phyloP scores from a whole-genome alignment of 2,113 vertebrate species.

The Rhinichthys klamathensis region DNA sequence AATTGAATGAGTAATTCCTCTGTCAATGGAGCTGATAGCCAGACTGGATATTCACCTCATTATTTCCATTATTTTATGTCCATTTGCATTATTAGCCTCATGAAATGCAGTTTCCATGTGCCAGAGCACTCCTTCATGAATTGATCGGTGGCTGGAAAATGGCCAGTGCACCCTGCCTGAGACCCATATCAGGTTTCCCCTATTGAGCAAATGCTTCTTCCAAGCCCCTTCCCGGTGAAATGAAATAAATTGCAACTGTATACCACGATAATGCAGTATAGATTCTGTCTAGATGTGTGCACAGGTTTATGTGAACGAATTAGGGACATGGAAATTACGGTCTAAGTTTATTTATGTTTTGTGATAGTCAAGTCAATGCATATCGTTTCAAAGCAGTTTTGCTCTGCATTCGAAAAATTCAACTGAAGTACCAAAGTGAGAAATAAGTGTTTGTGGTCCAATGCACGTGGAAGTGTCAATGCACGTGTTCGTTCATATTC shows the following conservation, averaged over 20 bases:
- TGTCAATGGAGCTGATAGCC: slow-evolving; percentile 11
- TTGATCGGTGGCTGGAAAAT: slow-evolving; percentile 52
- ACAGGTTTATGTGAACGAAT: not conserved
- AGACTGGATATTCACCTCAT: slow-evolving; percentile 1
- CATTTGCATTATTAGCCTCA: slow-evolving; percentile 48
- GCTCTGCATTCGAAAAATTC: not conserved
- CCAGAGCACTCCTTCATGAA: slow-evolving; percentile 32
- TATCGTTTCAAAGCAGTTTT: not conserved
- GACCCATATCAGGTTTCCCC: slow-evolving; percentile 51
- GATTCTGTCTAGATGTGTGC: not conserved
- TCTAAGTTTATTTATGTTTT: too few relatives aligned
- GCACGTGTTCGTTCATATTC: slow-evolving; percentile 1
- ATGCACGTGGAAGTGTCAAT: not conserved
- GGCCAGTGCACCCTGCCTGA: not conserved
- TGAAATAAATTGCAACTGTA: slow-evolving; percentile 70
- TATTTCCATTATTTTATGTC: slow-evolving; percentile 40
- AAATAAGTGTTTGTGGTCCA: not conserved
- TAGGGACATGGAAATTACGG: not conserved
- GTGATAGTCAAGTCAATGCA: too few relatives aligned
- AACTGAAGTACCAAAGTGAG: not conserved
- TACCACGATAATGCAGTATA: slow-evolving; percentile 48
- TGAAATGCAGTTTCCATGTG: slow-evolving; percentile 35
- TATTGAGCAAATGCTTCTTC: slow-evolving; percentile 30
- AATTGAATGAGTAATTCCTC: slow-evolving; percentile 27
- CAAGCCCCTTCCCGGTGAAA: slow-evolving; percentile 45